Evolutionary conservation across 2,113 vertebrate species (phyloP).

Genomic region (Rafetus swinhoei): DNA sequence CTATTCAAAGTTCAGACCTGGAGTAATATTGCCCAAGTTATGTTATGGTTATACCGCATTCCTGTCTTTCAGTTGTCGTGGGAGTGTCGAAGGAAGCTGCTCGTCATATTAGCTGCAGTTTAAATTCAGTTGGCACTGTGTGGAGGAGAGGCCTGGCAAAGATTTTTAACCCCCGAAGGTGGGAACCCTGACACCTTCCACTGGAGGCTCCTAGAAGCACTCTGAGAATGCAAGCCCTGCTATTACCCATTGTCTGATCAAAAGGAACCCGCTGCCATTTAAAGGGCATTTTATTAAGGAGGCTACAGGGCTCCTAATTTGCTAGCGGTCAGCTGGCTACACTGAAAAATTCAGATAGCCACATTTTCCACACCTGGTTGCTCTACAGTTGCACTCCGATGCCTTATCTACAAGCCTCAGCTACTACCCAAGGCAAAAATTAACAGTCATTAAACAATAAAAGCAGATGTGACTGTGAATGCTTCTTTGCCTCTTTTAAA

Average conservation of each 20-base stretch:
- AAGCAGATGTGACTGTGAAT: slow-evolving; percentile 48
- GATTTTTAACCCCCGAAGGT: too few species aligned
- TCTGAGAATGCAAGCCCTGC: too few species aligned
- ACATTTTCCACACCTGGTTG: slow-evolving; percentile 53
- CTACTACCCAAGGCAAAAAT: slow-evolving; percentile 64
- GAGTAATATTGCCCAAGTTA: not conserved
- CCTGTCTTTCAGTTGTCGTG: slow-evolving; percentile 65
- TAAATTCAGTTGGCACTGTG: too few species aligned
- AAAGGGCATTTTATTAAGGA: slow-evolving; percentile 71
- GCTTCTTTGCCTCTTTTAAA: slow-evolving; percentile 15
- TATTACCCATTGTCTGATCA: slow-evolving; percentile 8
- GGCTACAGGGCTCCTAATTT: slow-evolving; percentile 59
- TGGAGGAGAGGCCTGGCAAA: too few species aligned
- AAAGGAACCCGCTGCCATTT: slow-evolving; percentile 57
- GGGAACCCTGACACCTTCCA: too few species aligned
- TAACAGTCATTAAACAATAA: slow-evolving; percentile 72
- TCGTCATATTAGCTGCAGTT: slow-evolving; percentile 57
- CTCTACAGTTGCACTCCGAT: slow-evolving; percentile 63
- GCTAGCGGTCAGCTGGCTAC: slow-evolving; percentile 28
- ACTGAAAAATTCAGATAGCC: slow-evolving; percentile 69
- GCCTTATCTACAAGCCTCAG: slow-evolving; percentile 66
- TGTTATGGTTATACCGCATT: slow-evolving; percentile 42
- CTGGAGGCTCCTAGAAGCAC: too few species aligned
- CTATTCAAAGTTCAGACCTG: not conserved
- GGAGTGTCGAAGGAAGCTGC: slow-evolving; percentile 66